Percentiles rank a stretch among this genome's conserved stretches.
phyloP scores from a whole-genome alignment of 2,888 invertebrate genomes.

The Pimpla rufipes region DNA sequence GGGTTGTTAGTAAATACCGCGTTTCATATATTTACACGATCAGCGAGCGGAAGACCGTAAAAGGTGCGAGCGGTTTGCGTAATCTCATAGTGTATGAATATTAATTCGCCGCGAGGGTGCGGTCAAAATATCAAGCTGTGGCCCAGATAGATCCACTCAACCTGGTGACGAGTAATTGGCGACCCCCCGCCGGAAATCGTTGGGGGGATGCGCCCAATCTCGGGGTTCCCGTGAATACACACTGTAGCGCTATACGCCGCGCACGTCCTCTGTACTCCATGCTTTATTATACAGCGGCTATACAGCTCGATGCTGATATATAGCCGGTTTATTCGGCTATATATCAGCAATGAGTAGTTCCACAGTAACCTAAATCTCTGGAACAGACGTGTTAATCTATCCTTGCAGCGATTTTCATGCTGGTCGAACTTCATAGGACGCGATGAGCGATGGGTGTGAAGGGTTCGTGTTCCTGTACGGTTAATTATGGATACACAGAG shows the following conservation, averaged over 20 bases:
- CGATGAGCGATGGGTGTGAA: slow-evolving; percentile 7
- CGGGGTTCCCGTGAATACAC: background rate
- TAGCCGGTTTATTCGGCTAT: slow-evolving; percentile 15
- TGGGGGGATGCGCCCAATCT: slow-evolving; percentile 6
- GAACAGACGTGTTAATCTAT: slow-evolving; percentile 49
- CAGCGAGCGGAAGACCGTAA: background rate
- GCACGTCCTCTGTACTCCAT: background rate
- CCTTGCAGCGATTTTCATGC: slow-evolving; percentile 46
- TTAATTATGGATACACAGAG: slow-evolving; percentile 9
- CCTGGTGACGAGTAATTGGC: slow-evolving; percentile 46
- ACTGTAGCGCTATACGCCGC: background rate
- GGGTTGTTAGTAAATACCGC: slow-evolving; percentile 25
- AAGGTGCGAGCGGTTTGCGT: slow-evolving; percentile 23
- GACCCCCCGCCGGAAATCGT: slow-evolving; percentile 26
- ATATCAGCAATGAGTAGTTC: slow-evolving; percentile 4
- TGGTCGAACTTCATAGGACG: slow-evolving; percentile 13
- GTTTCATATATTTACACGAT: slow-evolving; percentile 60
- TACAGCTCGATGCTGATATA: slow-evolving; percentile 14
- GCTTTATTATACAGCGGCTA: slow-evolving; percentile 7
- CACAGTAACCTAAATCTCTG: slow-evolving; percentile 31
- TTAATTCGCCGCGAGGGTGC: slow-evolving; percentile 54
- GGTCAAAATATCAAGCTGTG: slow-evolving; percentile 58
- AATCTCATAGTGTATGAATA: slow-evolving; percentile 66
- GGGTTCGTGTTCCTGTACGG: background rate
- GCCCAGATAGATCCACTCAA: slow-evolving; percentile 37